Evolutionary conservation across 2,797 vertebrate genomes (phyloP).

Genomic region (Oceanodroma leucorhoa): DNA sequence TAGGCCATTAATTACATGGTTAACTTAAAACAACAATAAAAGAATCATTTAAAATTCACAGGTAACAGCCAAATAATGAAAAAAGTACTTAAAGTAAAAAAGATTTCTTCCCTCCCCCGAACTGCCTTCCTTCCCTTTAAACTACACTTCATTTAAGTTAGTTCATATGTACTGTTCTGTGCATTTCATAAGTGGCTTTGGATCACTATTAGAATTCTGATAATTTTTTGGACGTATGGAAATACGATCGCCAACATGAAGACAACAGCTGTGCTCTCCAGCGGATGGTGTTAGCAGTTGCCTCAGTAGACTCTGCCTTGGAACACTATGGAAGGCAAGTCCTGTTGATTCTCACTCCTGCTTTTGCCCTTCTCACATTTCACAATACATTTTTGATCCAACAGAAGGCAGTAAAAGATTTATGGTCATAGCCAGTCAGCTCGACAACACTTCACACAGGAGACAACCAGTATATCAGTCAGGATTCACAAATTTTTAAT

Average conservation of each 20-base stretch:
- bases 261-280: background rate
- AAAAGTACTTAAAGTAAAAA: background rate
- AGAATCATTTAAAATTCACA: background rate
- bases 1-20: background rate
- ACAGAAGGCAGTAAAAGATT: background rate
- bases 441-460: background rate
- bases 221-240: background rate
- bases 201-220: background rate
- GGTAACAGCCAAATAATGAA: background rate
- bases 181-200: background rate
- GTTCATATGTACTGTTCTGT: background rate
- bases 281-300: background rate
- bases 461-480: rapidly evolving
- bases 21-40: background rate
- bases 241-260: background rate
- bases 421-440: background rate
- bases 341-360: background rate
- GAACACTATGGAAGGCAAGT: background rate
- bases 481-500: background rate
- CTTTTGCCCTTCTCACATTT: background rate
- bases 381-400: background rate
- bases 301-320: background rate
- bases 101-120: background rate
- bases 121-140: background rate
- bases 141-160: background rate